Evolutionary conservation across 30 jellyfish, hydroid and myxozoan species (phyloP).

Genomic region (Aurelia sp.): DNA sequence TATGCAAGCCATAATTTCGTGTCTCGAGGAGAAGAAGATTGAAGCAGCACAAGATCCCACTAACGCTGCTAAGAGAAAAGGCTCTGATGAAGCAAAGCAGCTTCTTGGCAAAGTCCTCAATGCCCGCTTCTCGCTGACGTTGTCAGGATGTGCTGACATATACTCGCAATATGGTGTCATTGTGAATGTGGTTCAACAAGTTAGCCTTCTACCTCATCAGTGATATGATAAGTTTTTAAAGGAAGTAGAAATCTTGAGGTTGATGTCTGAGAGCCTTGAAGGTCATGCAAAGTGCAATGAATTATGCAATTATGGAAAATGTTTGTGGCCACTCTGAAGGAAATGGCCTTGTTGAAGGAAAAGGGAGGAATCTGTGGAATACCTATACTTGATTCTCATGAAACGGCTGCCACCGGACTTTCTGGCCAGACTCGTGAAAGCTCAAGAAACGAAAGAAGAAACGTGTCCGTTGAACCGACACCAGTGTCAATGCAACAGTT

Average conservation of each 20-base stretch:
- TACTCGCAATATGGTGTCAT: conserved; percentile 26
- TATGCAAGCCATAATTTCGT: conserved; percentile 24
- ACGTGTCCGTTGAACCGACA: conserved; percentile 17
- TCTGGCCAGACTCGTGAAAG: conserved; percentile 27
- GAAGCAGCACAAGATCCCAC: conserved; percentile 30
- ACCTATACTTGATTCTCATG: not conserved
- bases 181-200: conserved; percentile 11
- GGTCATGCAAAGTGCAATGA: conserved; percentile 27
- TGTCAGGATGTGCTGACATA: conserved; percentile 30
- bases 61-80: conserved; percentile 2
- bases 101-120: conserved; percentile 19
- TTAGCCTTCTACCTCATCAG: conserved; percentile 23
- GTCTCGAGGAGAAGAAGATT: conserved; percentile 21
- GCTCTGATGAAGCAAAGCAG: conserved; percentile 18
- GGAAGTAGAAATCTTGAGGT: not conserved
- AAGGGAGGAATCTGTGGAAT: conserved; percentile 11
- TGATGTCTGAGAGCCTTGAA: conserved; percentile 18
- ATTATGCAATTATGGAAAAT: not conserved
- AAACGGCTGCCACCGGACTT: conserved; percentile 19
- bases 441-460: conserved; percentile 14
- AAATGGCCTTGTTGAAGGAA: not conserved
- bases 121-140: conserved; percentile 34
- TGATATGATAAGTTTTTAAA: conserved; percentile 7
- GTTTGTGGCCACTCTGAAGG: conserved; percentile 26
- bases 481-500: conserved; percentile 24